Base-by-base conservation (phyloP, 2,113 vertebrate genomes). In the Alligator sinensis region DNA sequence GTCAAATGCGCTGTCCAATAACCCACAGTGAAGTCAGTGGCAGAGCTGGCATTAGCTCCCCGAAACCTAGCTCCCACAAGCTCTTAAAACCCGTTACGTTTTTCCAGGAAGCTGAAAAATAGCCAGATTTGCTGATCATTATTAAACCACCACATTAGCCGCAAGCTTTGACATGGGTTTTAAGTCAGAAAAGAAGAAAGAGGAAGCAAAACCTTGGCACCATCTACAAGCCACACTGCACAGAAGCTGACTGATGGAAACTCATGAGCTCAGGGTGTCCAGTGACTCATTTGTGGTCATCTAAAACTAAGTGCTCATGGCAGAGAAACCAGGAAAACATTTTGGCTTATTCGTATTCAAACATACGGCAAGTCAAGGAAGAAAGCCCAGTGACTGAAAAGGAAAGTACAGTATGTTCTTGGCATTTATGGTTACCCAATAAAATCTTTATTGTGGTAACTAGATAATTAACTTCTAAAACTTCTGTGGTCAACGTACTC, bases 41-140 rank as follows among this genome's bases (percentile, higher is more conserved):
- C 5, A 19, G 27, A 0, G 0, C 4, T 11, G 2, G 27, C 9
- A 38, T 2, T 22, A 11, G 0, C 57, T 0, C 25, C 5, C 1
- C 47, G 1, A 2, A 10, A 5, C 59, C 86, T 77, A 75, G n/a
- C 5, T 57, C 5, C 4, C 9, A 4, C n/a, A 74, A 55, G 11
- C 22, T 74, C 22, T 72, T 30, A 13, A 22, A 17, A 47, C 47
- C 47, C 8, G 47, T 47, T 47, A 47, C 47, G 47, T 74, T 47
- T 74, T 30, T 74, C 6, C 34, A 15, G 38, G 21, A 18, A 22
- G 14, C 4, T 14, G 70, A 38, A 74, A 21, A 68, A n/a, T 38
- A 74, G 24, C 70, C 34, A 74, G 70, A 74, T 74, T 47, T 47
- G 47, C 21, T 74, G 70, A 0, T 0, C 1, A 14, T 4, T 59